A percentile compares a stretch with the other conserved stretches of the same genome.
Conservation (phyloP, 2,888 invertebrate genomes). For the Cecidostiba fungosa region DNA sequence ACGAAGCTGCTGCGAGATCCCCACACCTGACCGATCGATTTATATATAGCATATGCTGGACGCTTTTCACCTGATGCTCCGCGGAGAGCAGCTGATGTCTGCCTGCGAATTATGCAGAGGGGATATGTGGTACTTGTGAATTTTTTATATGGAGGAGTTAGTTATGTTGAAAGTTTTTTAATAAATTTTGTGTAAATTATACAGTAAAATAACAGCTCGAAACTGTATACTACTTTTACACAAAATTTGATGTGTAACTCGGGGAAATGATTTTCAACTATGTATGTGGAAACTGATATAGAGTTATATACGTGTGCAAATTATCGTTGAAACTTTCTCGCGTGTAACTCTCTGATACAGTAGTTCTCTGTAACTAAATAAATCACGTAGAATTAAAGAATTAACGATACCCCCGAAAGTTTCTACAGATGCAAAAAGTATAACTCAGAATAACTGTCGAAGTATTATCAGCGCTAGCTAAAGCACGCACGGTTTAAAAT, state of each 20-base stretch:
- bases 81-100: background rate
- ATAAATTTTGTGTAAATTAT: too few relatives aligned
- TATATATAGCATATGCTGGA: background rate
- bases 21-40: conserved; percentile 8
- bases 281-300: background rate
- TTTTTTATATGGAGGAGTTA: background rate
- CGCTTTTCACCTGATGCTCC: conserved; percentile 3
- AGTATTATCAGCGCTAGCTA: too few relatives aligned
- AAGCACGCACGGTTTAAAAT: background rate
- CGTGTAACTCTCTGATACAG: background rate
- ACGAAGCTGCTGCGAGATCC: background rate
- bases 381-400: background rate
- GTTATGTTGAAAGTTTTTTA: too few relatives aligned
- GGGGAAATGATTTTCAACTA: too few relatives aligned
- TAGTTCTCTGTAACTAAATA: background rate
- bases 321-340: background rate
- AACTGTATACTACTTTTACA: background rate
- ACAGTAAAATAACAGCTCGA: too few relatives aligned
- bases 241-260: background rate
- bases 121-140: background rate
- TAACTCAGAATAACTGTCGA: background rate
- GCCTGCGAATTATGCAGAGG: conserved; percentile 1
- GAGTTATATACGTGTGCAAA: too few relatives aligned
- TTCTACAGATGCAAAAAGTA: background rate
- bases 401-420: background rate